Evolutionary conservation across 64 coral and sea anemone species (phyloP).

Genomic region (Stichodactyla mertensii): DNA sequence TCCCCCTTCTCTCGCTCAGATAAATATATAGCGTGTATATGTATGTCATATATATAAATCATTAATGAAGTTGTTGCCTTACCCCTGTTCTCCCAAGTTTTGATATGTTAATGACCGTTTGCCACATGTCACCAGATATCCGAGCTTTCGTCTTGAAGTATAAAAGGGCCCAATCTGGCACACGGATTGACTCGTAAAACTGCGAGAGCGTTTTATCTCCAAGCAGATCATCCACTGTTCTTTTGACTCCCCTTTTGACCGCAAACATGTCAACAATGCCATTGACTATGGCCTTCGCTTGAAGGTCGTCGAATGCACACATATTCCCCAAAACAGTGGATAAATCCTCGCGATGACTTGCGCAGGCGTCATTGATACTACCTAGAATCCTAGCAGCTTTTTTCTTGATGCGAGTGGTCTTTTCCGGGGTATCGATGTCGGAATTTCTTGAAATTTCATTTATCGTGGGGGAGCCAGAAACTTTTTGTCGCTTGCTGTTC

Average conservation of each 20-base stretch:
- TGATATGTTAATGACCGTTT: slow-evolving; percentile 19
- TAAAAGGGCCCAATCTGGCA: slow-evolving; percentile 48
- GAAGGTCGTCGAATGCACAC: slow-evolving; percentile 45
- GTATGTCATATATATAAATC: slow-evolving; percentile 3
- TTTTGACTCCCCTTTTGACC: slow-evolving; percentile 30
- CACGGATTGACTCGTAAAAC: slow-evolving; percentile 28
- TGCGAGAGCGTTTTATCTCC: slow-evolving; percentile 2
- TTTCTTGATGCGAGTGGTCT: slow-evolving; percentile 1
- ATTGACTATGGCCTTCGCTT: slow-evolving; percentile 44
- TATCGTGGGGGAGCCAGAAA: slow-evolving; percentile 22
- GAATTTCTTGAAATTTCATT: slow-evolving; percentile 27
- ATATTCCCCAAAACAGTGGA: slow-evolving; percentile 34
- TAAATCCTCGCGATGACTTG: slow-evolving; percentile 31
- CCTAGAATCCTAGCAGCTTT: neutral
- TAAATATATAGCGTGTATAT: slow-evolving; percentile 8
- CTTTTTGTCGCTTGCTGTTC: neutral
- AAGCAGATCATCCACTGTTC: slow-evolving; percentile 30
- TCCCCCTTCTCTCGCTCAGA: too few relatives aligned
- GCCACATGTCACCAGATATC: slow-evolving; percentile 28
- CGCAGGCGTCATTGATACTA: slow-evolving; percentile 18
- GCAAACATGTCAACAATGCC: slow-evolving; percentile 27
- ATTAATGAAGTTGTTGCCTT: slow-evolving; percentile 15
- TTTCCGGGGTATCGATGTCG: slow-evolving; percentile 34
- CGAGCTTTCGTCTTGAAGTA: slow-evolving; percentile 29
- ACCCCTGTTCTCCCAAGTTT: slow-evolving; percentile 36